phyloP scores from a whole-genome alignment of 2,888 invertebrate species.

The Synergus gifuensis region DNA sequence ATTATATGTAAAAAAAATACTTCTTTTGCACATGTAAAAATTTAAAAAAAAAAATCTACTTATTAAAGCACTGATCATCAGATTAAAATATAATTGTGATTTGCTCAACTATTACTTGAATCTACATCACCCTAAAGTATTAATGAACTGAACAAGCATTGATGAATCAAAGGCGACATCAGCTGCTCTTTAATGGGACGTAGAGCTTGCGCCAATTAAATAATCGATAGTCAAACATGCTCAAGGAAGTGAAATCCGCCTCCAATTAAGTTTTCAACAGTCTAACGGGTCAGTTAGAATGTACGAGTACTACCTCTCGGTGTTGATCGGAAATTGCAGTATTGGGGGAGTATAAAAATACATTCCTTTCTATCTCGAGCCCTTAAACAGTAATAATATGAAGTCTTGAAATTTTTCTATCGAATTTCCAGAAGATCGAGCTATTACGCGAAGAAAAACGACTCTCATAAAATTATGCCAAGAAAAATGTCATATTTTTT shows the following conservation, averaged over 20 bases:
- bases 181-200: neutral
- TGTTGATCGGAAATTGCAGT: neutral
- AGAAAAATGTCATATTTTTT: constrained; percentile 53
- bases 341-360: neutral
- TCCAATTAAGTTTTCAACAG: neutral
- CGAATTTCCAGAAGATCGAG: constrained; percentile 54
- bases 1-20: no score
- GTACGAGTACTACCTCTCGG: neutral
- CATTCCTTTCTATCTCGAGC: neutral
- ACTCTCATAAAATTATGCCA: constrained; percentile 52
- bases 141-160: neutral
- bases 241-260: constrained; percentile 2
- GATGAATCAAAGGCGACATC: neutral
- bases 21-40: no score
- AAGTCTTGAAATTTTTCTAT: constrained; percentile 46
- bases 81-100: neutral
- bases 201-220: neutral
- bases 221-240: constrained; percentile 4
- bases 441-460: constrained; percentile 54
- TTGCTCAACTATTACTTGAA: neutral
- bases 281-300: neutral
- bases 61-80: no score
- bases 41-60: no score
- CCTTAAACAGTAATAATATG: neutral
- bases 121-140: constrained; percentile 7